phyloP scores from a whole-genome alignment of 2,113 vertebrate genomes.

The Catharus bicknelli region DNA sequence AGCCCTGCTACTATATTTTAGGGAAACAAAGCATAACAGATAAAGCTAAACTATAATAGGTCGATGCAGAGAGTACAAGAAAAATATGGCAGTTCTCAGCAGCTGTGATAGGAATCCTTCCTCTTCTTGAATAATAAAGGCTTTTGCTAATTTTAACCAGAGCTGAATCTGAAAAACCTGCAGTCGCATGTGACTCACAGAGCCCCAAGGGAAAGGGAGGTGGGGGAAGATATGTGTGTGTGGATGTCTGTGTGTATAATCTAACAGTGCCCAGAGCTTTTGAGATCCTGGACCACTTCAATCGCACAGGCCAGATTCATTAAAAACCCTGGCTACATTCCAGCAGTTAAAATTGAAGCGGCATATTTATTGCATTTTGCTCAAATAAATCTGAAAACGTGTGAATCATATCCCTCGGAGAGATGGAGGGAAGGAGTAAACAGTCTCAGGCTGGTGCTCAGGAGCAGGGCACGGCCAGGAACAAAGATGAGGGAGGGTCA shows the following conservation, averaged over 20 bases:
- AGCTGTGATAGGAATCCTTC: slow-evolving; percentile 67
- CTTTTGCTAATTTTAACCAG: slow-evolving; percentile 78
- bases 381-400: slow-evolving; percentile 98
- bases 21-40: slow-evolving; percentile 64
- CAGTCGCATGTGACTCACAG: slow-evolving; percentile 70
- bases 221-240: slow-evolving; percentile 38
- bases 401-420: slow-evolving; percentile 96
- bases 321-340: slow-evolving; percentile 95
- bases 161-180: slow-evolving; percentile 72
- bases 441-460: slow-evolving; percentile 63
- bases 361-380: slow-evolving; percentile 96
- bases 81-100: slow-evolving; percentile 58
- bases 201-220: slow-evolving; percentile 68
- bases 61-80: slow-evolving; percentile 32
- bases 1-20: slow-evolving; percentile 39
- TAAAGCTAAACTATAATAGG: slow-evolving; percentile 58
- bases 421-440: slow-evolving; percentile 77
- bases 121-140: slow-evolving; percentile 71
- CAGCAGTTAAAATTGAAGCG: slow-evolving; percentile 97
- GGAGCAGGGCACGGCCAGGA: slow-evolving; percentile 15
- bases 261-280: slow-evolving; percentile 80
- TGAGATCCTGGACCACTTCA: slow-evolving; percentile 83
- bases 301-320: slow-evolving; percentile 96
- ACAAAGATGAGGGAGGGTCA: slow-evolving; percentile 64
- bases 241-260: slow-evolving; percentile 65